phyloP scores from a whole-genome alignment of 2,888 invertebrate genomes.

The Drosophila atripex region DNA sequence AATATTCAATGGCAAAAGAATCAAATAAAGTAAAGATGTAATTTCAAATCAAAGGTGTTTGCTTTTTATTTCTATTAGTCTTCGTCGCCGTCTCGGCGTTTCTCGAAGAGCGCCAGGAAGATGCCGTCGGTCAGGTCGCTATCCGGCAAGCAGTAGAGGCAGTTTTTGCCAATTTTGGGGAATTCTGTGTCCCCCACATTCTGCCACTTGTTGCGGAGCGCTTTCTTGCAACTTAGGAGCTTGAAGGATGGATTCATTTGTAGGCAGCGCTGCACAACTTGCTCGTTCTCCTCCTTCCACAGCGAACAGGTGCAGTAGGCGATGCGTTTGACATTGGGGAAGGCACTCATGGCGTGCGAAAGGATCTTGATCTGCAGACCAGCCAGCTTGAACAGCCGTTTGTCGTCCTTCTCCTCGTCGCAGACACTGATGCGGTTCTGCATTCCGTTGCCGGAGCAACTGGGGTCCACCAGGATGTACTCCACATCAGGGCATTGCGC shows the following conservation, averaged over 20 bases:
- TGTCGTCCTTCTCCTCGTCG: constrained; percentile 85
- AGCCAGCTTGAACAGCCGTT: constrained; percentile 88
- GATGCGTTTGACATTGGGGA: constrained; percentile 92
- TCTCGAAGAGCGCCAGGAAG: constrained; percentile 95
- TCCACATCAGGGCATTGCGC: constrained; percentile 86
- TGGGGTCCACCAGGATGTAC: constrained; percentile 97
- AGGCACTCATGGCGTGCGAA: constrained; percentile 92
- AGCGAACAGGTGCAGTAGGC: constrained; percentile 99
- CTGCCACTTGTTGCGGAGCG: constrained; percentile 88
- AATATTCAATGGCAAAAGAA: constrained; percentile 28
- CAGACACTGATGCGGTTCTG: constrained; percentile 85
- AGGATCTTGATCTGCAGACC: constrained; percentile 93
- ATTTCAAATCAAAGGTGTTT: constrained; percentile 6
- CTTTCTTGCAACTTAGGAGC: constrained; percentile 86
- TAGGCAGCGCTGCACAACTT: constrained; percentile 86
- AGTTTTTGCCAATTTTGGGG: constrained; percentile 88
- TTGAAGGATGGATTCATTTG: constrained; percentile 85
- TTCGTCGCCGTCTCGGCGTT: constrained; percentile 64
- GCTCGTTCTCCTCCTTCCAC: constrained; percentile 95
- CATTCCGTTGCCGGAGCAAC: constrained; percentile 97
- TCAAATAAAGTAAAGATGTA: constrained; percentile 61
- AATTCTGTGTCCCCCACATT: constrained; percentile 88
- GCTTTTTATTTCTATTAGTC: constrained; percentile 13
- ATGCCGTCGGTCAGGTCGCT: constrained; percentile 95
- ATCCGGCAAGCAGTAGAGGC: constrained; percentile 91